Conservation (phyloP, 2,113 vertebrate genomes). For the Clarias magur region DNA sequence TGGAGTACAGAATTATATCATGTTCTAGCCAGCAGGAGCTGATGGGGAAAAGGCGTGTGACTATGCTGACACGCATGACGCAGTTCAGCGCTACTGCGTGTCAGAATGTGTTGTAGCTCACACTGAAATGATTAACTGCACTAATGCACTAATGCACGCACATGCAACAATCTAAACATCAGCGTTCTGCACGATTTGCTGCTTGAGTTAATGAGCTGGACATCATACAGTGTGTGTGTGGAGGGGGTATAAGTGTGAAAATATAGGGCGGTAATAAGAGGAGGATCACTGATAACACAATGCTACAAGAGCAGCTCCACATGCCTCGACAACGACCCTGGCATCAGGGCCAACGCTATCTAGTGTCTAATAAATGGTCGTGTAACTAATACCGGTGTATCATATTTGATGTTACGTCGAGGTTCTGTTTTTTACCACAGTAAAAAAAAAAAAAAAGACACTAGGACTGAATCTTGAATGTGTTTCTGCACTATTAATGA, state of each 20-base stretch:
- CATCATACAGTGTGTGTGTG: conserved; percentile 32
- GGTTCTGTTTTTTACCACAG: neutral
- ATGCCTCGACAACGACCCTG: neutral
- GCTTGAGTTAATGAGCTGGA: conserved; percentile 3
- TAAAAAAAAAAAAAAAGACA: neutral
- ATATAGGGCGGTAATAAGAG: neutral
- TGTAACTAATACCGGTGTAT: neutral
- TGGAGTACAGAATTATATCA: conserved; percentile 7
- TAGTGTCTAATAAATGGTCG: too few relatives aligned
- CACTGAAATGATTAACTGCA: neutral
- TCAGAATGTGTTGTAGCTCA: conserved; percentile 5
- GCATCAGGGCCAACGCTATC: neutral
- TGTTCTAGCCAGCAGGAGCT: conserved; percentile 18
- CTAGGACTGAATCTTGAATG: neutral
- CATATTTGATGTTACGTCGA: neutral
- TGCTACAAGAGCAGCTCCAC: neutral
- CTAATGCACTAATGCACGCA: neutral
- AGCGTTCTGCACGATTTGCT: conserved; percentile 7
- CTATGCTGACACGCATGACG: conserved; percentile 15
- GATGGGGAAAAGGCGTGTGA: conserved; percentile 22
- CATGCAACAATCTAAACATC: neutral
- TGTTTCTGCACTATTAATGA: neutral
- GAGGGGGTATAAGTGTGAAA: conserved; percentile 20
- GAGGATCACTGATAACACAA: neutral
- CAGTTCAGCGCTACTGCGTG: conserved; percentile 5